Percentiles rank a stretch among this genome's conserved stretches.
These are phyloP conservation scores for Sinopyrophorus schimmeli DNA, from an alignment of 2,888 invertebrate genomes.

Conservation along the genomic window DNA sequence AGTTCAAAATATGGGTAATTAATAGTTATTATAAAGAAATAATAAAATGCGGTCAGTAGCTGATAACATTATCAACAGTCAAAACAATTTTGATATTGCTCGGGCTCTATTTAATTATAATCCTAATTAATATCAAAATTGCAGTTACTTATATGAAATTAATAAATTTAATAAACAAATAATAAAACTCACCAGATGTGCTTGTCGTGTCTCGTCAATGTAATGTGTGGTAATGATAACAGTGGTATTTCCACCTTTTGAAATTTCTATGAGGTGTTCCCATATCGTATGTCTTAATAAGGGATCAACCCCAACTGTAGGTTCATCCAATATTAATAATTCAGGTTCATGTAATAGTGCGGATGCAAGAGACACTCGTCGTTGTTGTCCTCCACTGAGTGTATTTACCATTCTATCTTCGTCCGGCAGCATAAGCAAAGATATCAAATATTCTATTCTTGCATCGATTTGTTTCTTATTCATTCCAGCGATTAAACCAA, in stretches of 20 bases:
- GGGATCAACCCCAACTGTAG: conserved; percentile 92
- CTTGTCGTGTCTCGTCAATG: conserved; percentile 84
- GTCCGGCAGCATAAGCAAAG: conserved; percentile 45
- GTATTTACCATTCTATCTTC: conserved; percentile 63
- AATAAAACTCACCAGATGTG: conserved; percentile 69
- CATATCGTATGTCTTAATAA: conserved; percentile 79
- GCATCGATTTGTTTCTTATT: conserved; percentile 45
- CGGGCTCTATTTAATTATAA: too few species aligned
- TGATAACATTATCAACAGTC: too few species aligned
- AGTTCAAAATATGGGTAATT: too few species aligned
- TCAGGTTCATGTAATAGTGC: conserved; percentile 89
- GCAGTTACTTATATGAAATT: too few species aligned
- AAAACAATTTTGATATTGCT: too few species aligned
- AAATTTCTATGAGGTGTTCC: conserved; percentile 80
- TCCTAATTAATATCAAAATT: too few species aligned
- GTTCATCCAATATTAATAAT: conserved; percentile 87
- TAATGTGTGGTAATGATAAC: conserved; percentile 88
- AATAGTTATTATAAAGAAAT: too few species aligned
- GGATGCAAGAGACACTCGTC: conserved; percentile 86
- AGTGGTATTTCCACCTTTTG: conserved; percentile 73
- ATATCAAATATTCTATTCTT: conserved; percentile 10
- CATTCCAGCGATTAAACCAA: conserved; percentile 52
- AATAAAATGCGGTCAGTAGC: too few species aligned
- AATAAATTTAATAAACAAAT: too few species aligned
- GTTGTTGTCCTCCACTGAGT: conserved; percentile 87